phyloP scores from a whole-genome alignment of 2,113 vertebrate species.

The Coptodon bakossiorum region DNA sequence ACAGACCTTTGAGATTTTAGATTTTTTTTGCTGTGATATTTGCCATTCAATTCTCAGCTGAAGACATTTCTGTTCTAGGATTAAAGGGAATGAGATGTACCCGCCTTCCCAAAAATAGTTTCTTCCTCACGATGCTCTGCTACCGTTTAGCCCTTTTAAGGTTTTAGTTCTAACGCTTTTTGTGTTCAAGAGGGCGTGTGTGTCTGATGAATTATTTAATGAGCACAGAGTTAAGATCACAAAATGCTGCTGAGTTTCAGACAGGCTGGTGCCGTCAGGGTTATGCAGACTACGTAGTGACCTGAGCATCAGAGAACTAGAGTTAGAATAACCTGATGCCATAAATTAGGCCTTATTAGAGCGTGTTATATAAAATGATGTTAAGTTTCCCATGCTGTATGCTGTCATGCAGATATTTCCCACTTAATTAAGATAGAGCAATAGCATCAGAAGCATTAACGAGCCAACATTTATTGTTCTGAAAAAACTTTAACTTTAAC shows the following conservation, averaged over 20 bases:
- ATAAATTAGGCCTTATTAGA: neutral
- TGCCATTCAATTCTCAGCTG: neutral
- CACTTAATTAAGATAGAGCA: neutral
- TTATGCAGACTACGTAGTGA: neutral
- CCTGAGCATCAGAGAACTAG: neutral
- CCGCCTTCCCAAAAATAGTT: conserved; percentile 1
- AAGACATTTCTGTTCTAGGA: neutral
- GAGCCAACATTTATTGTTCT: neutral
- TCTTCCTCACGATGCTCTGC: neutral
- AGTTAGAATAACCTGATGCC: neutral
- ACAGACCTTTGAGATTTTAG: neutral
- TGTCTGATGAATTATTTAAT: conserved; percentile 56
- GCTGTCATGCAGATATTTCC: neutral
- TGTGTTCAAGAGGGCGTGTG: neutral
- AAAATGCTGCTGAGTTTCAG: conserved; percentile 41
- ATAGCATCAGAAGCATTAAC: neutral
- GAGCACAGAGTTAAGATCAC: conserved; percentile 42
- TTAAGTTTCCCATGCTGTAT: neutral
- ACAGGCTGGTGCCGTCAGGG: conserved; percentile 19
- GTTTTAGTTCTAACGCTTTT: conserved; percentile 40
- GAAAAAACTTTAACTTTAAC: neutral
- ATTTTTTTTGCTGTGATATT: neutral
- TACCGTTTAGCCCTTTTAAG: conserved; percentile 19
- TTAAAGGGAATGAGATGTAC: neutral
- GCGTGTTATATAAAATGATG: neutral